Base-by-base conservation (phyloP, 2,888 invertebrate genomes). In the Drosophila buzzatii region DNA sequence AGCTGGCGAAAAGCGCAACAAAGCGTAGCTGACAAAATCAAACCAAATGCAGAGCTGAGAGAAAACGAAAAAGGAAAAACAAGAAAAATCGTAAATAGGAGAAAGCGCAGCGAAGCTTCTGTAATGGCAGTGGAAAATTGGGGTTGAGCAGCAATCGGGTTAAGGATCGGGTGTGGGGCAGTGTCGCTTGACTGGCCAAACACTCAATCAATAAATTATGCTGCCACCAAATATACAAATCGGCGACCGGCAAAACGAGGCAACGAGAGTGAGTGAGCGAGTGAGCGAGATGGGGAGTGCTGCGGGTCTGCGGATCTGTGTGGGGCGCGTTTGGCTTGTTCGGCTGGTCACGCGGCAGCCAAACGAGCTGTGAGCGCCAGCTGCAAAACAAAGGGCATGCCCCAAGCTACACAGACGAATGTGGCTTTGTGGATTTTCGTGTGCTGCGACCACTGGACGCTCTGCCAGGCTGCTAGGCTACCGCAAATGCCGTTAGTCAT, bases 181-280 rank as follows among this genome's bases (percentile, higher is more conserved):
- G 39, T 49, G n/a, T 58, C 63, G 68, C 67, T 31, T 61, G 63
- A 79, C 79, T 84, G 79, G 69, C 73, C 89, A 87, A 80, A 74
- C 79, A 87, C 90, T 89, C 89, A 90, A 90, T 91, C 91, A 91
- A 91, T 91, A 90, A 89, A 90, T 90, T 90, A 85, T 89, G 82
- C 87, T 89, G 76, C 77, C 77, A 79, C 84, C 84, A 76, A 85
- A 89, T 81, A 87, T 76, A 80, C 80, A 85, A 80, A 90, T 81
- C 89, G 91, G 76, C 80, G 76, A 82, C 78, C 65, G 71, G 66
- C 57, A 55, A 35, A n/a, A 3, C 12, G 35, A n/a, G 41, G 14
- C 16, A 41, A n/a, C 16, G 1, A 39, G 39, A 39, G 16, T 1
- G 39, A 39, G 39, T 7, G 39, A 37, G 39, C 20, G 53, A 33